Percentiles rank a stretch among this genome's conserved stretches.
Evolutionary conservation across 2,888 invertebrate genomes (phyloP).

Genomic region (Luperina nickerlii): DNA sequence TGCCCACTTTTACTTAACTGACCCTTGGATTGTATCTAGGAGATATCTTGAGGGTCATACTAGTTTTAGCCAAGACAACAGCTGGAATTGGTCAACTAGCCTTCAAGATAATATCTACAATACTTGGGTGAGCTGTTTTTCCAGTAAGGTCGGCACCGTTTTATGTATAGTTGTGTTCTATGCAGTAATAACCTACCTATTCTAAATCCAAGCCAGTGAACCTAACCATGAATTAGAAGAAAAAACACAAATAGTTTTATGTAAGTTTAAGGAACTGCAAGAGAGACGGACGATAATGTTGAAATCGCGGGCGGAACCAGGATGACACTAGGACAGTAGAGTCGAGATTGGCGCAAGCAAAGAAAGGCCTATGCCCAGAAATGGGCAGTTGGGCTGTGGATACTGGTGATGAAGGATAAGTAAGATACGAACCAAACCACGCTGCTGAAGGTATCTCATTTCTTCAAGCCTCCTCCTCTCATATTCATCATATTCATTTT

Average conservation of each 20-base stretch:
- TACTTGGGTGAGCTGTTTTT: neutral
- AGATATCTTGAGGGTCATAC: too few relatives aligned
- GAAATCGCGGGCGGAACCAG: neutral
- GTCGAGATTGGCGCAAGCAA: neutral
- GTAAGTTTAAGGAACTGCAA: neutral
- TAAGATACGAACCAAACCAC: slow-evolving; percentile 90
- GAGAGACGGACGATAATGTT: neutral
- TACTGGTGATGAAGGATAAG: neutral
- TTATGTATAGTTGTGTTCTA: too few relatives aligned
- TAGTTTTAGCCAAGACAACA: too few relatives aligned
- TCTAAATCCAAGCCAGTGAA: too few relatives aligned
- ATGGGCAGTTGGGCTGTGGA: neutral
- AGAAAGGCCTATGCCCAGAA: neutral
- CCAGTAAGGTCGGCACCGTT: neutral
- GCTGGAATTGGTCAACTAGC: too few relatives aligned
- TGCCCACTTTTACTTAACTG: too few relatives aligned
- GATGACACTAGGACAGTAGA: neutral
- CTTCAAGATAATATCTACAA: too few relatives aligned
- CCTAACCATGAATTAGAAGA: neutral
- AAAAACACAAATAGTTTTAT: neutral
- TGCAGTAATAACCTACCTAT: neutral
- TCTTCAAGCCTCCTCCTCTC: slow-evolving; percentile 92
- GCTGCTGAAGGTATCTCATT: slow-evolving; percentile 91
- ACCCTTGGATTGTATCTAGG: too few relatives aligned
- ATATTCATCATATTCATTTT: slow-evolving; percentile 95